phyloP scores from a whole-genome alignment of 1,140 invertebrate species.

The Neodiprion pinetum region DNA sequence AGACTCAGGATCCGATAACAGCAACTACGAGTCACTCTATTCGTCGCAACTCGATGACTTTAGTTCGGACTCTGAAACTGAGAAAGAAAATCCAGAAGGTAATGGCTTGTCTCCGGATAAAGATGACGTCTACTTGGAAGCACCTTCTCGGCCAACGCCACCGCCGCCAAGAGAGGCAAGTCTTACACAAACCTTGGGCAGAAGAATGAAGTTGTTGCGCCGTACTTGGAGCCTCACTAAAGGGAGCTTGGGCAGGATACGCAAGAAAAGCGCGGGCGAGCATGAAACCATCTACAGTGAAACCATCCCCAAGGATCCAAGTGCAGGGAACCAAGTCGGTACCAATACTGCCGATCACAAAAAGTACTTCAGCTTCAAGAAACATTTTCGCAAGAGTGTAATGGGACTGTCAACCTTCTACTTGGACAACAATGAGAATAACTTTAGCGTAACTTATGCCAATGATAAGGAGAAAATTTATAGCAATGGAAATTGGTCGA shows the following conservation, averaged over 20 bases:
- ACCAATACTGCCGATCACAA: slow-evolving; percentile 37
- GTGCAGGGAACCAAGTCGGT: slow-evolving; percentile 26
- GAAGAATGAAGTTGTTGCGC: slow-evolving; percentile 51
- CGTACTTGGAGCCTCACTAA: slow-evolving; percentile 59
- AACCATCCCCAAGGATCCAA: slow-evolving; percentile 24
- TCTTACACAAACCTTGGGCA: slow-evolving; percentile 49
- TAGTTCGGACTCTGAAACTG: slow-evolving; percentile 45
- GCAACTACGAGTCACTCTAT: slow-evolving; percentile 53
- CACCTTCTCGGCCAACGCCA: slow-evolving; percentile 50
- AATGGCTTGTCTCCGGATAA: background rate
- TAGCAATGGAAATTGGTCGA: slow-evolving; percentile 40
- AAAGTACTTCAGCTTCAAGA: slow-evolving; percentile 53
- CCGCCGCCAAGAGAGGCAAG: slow-evolving; percentile 51
- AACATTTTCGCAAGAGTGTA: slow-evolving; percentile 45
- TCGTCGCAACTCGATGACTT: slow-evolving; percentile 45
- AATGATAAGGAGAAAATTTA: slow-evolving; percentile 45
- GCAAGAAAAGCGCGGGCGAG: slow-evolving; percentile 40
- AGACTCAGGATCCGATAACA: slow-evolving; percentile 55
- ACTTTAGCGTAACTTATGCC: slow-evolving; percentile 21
- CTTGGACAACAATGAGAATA: slow-evolving; percentile 32
- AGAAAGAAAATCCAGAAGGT: slow-evolving; percentile 18
- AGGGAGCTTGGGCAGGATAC: slow-evolving; percentile 52
- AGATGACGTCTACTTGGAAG: slow-evolving; percentile 23
- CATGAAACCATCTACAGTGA: slow-evolving; percentile 19
- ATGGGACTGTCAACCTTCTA: slow-evolving; percentile 50